A percentile compares a stretch with the other conserved stretches of the same genome.
Conservation (phyloP, 2,113 vertebrate genomes). For the Cyprinodon tularosa region DNA sequence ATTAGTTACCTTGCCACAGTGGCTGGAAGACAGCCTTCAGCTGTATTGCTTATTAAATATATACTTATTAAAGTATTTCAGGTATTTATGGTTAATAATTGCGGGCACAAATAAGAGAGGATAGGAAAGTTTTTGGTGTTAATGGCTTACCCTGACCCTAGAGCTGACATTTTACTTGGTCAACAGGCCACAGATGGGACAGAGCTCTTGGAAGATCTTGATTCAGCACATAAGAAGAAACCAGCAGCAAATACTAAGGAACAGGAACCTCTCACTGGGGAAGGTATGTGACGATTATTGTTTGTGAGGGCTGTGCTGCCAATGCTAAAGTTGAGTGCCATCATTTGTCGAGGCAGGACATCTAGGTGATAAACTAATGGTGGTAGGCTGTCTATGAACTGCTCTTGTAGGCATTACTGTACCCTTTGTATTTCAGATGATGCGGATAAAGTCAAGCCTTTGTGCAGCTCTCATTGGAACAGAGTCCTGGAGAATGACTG, state of each 20-base stretch:
- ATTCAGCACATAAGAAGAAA: slow-evolving; percentile 2
- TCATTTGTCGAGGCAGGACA: neutral
- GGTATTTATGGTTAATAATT: too few relatives aligned
- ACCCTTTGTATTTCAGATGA: slow-evolving; percentile 61
- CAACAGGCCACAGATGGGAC: neutral
- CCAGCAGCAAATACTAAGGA: neutral
- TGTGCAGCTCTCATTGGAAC: slow-evolving; percentile 71
- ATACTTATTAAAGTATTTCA: too few relatives aligned
- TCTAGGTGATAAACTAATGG: too few relatives aligned
- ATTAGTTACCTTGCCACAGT: too few relatives aligned
- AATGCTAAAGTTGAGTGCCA: too few relatives aligned
- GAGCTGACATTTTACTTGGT: neutral
- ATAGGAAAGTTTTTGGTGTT: too few relatives aligned
- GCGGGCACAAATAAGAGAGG: too few relatives aligned
- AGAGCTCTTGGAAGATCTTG: neutral
- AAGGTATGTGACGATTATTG: neutral
- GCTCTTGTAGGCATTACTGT: neutral
- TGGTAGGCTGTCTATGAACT: too few relatives aligned
- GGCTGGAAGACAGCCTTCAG: too few relatives aligned
- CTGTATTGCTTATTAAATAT: too few relatives aligned
- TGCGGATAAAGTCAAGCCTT: neutral
- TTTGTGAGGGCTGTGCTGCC: too few relatives aligned
- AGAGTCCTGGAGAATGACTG: slow-evolving; percentile 86
- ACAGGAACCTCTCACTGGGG: neutral
- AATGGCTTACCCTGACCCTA: too few relatives aligned